Evolutionary conservation across 2,113 vertebrate genomes (phyloP).

Genomic region (Sprattus sprattus): DNA sequence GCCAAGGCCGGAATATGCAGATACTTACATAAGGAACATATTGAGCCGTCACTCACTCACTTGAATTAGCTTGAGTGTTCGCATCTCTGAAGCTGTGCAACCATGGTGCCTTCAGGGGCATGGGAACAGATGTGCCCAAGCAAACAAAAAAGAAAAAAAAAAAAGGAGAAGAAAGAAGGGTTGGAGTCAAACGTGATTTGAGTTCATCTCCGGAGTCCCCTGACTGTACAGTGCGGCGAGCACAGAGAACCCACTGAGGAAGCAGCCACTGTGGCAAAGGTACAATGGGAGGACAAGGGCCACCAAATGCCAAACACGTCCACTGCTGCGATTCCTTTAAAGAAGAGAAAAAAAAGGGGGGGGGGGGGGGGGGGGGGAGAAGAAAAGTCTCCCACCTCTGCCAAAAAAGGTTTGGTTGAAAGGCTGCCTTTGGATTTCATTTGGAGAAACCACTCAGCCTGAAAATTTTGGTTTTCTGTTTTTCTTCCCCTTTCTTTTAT

Average conservation of each 20-base stretch:
- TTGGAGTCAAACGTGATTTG: slow-evolving; percentile 60
- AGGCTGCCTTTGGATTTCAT: slow-evolving; percentile 64
- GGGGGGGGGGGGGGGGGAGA: background rate
- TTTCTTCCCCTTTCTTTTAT: slow-evolving; percentile 60
- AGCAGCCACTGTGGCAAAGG: slow-evolving; percentile 60
- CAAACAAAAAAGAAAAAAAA: slow-evolving; percentile 18
- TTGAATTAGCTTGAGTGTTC: slow-evolving; percentile 61
- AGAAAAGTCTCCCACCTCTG: slow-evolving; percentile 14
- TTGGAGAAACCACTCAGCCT: slow-evolving; percentile 68
- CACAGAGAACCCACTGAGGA: slow-evolving; percentile 39
- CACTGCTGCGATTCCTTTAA: slow-evolving; percentile 71
- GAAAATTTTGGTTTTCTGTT: slow-evolving; percentile 69
- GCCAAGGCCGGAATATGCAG: slow-evolving; percentile 27
- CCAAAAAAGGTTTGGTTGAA: slow-evolving; percentile 57
- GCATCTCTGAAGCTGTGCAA: slow-evolving; percentile 50
- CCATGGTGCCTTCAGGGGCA: slow-evolving; percentile 58
- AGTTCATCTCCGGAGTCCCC: slow-evolving; percentile 51
- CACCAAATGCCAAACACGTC: slow-evolving; percentile 73
- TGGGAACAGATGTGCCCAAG: slow-evolving; percentile 54
- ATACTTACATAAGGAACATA: slow-evolving; percentile 59
- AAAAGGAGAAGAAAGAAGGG: background rate
- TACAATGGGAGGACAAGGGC: slow-evolving; percentile 68
- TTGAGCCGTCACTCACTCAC: slow-evolving; percentile 62
- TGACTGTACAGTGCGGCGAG: slow-evolving; percentile 38
- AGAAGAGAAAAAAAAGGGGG: slow-evolving; percentile 36